These are phyloP conservation scores for Heterohyrax brucei DNA, from an alignment of 2,797 vertebrate species.

Conservation along the genomic window DNA sequence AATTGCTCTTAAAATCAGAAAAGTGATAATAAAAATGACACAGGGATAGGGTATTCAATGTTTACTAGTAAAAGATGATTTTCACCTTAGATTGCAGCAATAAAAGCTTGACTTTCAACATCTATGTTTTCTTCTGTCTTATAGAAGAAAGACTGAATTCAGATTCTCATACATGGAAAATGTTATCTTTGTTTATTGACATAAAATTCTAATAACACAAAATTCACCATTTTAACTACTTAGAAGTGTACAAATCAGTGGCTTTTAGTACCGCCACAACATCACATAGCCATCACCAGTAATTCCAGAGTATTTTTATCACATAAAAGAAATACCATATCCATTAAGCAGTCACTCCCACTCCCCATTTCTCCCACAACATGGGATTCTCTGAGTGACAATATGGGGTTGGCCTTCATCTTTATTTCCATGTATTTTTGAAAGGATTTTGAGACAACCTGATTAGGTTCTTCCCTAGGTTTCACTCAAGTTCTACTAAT, in stretches of 20 bases:
- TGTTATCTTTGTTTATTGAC: neutral
- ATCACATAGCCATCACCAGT: neutral
- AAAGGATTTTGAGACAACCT: neutral
- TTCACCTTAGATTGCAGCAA: neutral
- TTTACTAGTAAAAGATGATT: constrained; percentile 40
- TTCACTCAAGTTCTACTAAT: neutral
- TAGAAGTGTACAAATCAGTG: neutral
- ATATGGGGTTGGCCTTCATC: neutral
- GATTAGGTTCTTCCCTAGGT: neutral
- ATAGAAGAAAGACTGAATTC: constrained; percentile 13
- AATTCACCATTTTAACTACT: neutral
- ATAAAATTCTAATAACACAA: neutral
- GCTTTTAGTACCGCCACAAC: neutral
- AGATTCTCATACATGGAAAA: neutral
- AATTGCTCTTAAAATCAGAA: constrained; percentile 43
- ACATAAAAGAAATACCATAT: neutral
- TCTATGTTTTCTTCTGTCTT: neutral
- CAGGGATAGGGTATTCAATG: neutral
- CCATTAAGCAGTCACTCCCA: neutral
- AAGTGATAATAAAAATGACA: constrained; percentile 4
- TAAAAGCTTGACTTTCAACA: constrained; percentile 42
- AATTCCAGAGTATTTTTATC: constrained; percentile 12
- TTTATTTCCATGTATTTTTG: constrained; percentile 35
- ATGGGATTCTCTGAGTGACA: neutral
- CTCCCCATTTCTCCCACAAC: neutral